Evolutionary conservation across 53 echinoderm and acorn worm genomes (phyloP).

Genomic region (Hippasteria phrygiana): DNA sequence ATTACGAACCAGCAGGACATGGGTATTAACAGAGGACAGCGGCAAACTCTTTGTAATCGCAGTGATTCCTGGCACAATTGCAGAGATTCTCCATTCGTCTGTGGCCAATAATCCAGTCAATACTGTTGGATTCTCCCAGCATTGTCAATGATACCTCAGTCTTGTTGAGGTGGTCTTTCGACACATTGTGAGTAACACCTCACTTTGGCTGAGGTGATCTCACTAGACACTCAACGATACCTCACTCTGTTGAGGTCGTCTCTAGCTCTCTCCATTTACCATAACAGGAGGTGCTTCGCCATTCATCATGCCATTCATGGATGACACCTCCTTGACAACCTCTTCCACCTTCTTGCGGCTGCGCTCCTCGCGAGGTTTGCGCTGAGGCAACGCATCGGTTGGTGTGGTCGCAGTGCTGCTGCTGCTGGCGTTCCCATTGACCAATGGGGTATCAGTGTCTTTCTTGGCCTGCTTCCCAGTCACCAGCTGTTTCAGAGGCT

Average conservation of each 20-base stretch:
- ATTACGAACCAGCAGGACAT: too few species aligned
- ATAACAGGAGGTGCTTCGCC: constrained; percentile 40
- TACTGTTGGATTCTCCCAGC: too few species aligned
- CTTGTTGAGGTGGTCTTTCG: too few species aligned
- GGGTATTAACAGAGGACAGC: too few species aligned
- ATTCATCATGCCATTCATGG: constrained; percentile 60
- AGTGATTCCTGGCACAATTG: too few species aligned
- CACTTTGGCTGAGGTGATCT: constrained; percentile 7
- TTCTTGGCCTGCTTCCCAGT: background rate
- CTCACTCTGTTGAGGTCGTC: background rate
- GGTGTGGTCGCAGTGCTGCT: constrained; percentile 43
- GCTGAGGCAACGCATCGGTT: constrained; percentile 57
- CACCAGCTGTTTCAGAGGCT: background rate
- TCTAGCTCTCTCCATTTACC: constrained; percentile 36
- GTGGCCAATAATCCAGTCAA: too few species aligned
- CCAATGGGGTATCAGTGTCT: constrained; percentile 32
- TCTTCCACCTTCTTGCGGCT: constrained; percentile 43
- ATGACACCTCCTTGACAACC: constrained; percentile 42
- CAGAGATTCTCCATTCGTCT: too few species aligned
- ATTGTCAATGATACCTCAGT: too few species aligned
- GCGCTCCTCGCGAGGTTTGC: constrained; percentile 58
- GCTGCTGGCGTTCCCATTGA: constrained; percentile 47
- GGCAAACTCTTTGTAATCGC: too few species aligned
- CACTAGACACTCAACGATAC: background rate
- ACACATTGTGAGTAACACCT: too few species aligned